phyloP scores from a whole-genome alignment of 2,888 invertebrate species.

The Philereme transversata region DNA sequence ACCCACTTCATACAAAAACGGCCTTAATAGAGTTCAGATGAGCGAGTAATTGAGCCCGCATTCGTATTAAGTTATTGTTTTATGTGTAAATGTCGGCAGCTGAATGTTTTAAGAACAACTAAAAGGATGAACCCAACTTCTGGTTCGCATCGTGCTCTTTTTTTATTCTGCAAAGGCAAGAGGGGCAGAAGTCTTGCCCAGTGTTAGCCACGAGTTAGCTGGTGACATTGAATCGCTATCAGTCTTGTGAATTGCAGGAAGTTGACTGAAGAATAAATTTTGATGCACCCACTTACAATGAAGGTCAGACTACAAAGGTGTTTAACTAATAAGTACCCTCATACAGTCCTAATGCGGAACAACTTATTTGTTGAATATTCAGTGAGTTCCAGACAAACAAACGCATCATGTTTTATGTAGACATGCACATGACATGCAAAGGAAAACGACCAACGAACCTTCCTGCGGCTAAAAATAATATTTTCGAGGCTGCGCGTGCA shows the following conservation, averaged over 20 bases:
- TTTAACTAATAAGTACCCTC: constrained; percentile 29
- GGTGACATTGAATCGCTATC: constrained; percentile 15
- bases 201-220: neutral
- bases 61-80: constrained; percentile 7
- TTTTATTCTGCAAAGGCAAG: too few relatives aligned
- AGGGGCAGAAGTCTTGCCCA: too few relatives aligned
- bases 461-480: constrained; percentile 78
- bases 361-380: constrained; percentile 50
- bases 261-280: constrained; percentile 16
- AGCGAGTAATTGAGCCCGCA: constrained; percentile 15
- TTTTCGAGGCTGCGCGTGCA: constrained; percentile 77
- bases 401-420: constrained; percentile 61
- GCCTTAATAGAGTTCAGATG: constrained; percentile 19
- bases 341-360: constrained; percentile 47
- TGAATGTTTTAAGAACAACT: neutral
- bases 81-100: neutral
- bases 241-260: constrained; percentile 18
- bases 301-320: constrained; percentile 25
- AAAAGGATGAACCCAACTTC: neutral
- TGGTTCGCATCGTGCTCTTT: too few relatives aligned
- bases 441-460: constrained; percentile 75
- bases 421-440: constrained; percentile 45
- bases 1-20: constrained; percentile 15
- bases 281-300: constrained; percentile 21
- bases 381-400: constrained; percentile 45